Evolutionary conservation across 2,888 invertebrate species (phyloP), one percentile per base, ranked within the genome.

Genomic region (Ectemnius cavifrons): DNA sequence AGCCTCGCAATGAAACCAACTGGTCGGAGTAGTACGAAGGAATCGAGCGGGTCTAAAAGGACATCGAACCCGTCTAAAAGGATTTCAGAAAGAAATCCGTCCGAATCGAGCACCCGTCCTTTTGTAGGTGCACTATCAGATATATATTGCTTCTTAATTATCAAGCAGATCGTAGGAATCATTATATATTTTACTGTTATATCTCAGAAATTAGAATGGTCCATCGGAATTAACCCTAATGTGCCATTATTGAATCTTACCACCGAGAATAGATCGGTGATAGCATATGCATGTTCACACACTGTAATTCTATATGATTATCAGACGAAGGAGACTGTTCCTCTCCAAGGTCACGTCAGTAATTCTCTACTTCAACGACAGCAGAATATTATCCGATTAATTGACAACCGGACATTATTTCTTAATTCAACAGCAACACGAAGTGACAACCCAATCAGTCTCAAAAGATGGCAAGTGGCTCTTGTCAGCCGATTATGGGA

Each of bases 341-440:
- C 94, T 79, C 91, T 95, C 56, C 94, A 94, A 84, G 95, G 95
- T 59, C 95, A 95, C 86, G 95, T 95, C 86, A 92, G 93, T 89
- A 72, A 49, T 5, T 18, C 59, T n/a, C 45, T 27, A 2, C 0
- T 11, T 14, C 47, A 2, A 1, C 8, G 11, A 6, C 37, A 37
- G 37, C 8, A 6, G 5, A 37, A 37, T 37, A 37, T 23, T 23
- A 23, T 2, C 47, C n/a, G 47, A 47, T 23, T 4, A 47, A 4
- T 5, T 11, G n/a, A 47, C 47, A 1, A 28, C 28, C n/a, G 47
- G 56, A 58, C 11, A 20, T n/a, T 45, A 57, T 66, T 20, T 60
- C 18, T 58, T n/a, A 6, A n/a, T 3, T 57, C 89, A 90, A 6
- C 85, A 94, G 94, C 91, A 92, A 85, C 92, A 93, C 83, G 83